A percentile compares a stretch with the other conserved stretches of the same genome.
These are phyloP conservation scores for Leptinotarsa haldemani DNA, from an alignment of 2,888 invertebrate genomes.

Conservation along the genomic window DNA sequence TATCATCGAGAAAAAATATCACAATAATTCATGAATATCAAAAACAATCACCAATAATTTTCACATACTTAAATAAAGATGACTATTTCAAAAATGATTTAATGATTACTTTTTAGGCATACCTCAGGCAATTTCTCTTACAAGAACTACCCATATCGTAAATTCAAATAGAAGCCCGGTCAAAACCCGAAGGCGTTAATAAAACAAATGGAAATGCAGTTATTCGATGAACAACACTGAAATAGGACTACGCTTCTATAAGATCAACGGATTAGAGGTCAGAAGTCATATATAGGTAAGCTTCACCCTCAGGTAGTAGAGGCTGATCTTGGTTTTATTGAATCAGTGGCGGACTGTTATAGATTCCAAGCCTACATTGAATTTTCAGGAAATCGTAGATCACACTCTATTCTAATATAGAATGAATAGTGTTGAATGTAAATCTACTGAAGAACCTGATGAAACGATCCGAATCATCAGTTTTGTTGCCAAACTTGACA, in stretches of 20 bases:
- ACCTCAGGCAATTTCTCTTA: constrained; percentile 2
- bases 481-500: no score
- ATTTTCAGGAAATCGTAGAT: not conserved
- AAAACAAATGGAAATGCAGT: constrained; percentile 12
- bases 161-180: not conserved
- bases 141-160: not conserved
- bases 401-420: no score
- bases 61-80: no score
- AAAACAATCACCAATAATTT: no score
- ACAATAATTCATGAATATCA: no score
- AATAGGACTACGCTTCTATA: constrained; percentile 16
- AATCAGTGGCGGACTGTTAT: constrained; percentile 10
- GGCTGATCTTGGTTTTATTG: constrained; percentile 8
- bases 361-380: not conserved
- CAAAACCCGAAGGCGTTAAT: constrained; percentile 17
- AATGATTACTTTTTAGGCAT: no score
- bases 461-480: no score
- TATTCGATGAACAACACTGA: constrained; percentile 17
- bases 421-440: no score
- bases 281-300: constrained; percentile 22
- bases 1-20: no score
- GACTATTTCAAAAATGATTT: no score
- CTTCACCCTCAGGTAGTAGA: constrained; percentile 17
- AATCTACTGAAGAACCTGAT: no score
- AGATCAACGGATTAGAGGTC: constrained; percentile 23